These are phyloP conservation scores for Ornithorhynchus anatinus DNA, from an alignment of 2,113 vertebrate genomes.

Conservation along the genomic window DNA sequence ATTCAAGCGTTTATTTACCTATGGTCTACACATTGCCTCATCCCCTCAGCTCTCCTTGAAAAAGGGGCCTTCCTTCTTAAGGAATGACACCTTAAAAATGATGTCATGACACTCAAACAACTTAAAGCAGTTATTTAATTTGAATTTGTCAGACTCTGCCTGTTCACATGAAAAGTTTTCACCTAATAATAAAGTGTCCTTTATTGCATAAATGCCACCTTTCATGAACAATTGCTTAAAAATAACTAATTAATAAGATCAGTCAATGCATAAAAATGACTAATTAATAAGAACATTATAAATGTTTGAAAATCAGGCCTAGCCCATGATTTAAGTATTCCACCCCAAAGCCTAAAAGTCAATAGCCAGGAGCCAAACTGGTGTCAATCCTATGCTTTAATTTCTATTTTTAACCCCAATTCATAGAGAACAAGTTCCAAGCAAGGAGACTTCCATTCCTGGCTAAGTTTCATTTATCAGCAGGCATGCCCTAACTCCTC, in stretches of 20 bases:
- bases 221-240: constrained; percentile 27
- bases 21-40: too few relatives aligned
- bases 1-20: too few relatives aligned
- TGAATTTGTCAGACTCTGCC: too few relatives aligned
- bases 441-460: constrained; percentile 15
- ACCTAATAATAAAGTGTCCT: constrained; percentile 41
- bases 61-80: too few relatives aligned
- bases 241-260: constrained; percentile 30
- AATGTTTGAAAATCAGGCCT: constrained; percentile 21
- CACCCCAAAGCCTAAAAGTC: constrained; percentile 33
- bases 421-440: background rate
- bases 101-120: too few relatives aligned
- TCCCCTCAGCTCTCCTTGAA: too few relatives aligned
- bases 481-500: background rate
- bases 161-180: constrained; percentile 27
- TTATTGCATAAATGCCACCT: constrained; percentile 19
- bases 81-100: too few relatives aligned
- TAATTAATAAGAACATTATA: constrained; percentile 32
- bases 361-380: constrained; percentile 1
- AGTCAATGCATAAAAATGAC: constrained; percentile 30
- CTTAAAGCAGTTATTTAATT: too few relatives aligned
- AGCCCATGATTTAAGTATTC: constrained; percentile 31
- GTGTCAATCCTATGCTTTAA: constrained; percentile 40
- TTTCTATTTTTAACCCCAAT: constrained; percentile 29
- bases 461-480: background rate